These are phyloP conservation scores for Ceyx margarethae DNA, from an alignment of 2,113 vertebrate genomes.

Conservation along the genomic window DNA sequence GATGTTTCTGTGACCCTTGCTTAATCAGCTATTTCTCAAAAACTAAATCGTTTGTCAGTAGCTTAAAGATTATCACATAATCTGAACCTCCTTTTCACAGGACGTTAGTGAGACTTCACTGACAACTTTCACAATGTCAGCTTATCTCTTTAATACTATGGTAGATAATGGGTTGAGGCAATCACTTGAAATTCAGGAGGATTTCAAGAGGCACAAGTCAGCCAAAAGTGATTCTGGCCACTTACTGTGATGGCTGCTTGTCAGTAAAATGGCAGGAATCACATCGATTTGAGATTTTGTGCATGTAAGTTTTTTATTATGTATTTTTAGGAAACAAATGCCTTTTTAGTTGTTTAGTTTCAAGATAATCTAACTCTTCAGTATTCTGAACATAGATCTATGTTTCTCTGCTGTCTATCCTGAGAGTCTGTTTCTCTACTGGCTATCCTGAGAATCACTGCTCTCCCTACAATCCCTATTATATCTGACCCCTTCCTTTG, in stretches of 20 bases:
- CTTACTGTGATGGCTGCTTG: neutral
- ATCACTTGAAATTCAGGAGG: slow-evolving; percentile 1
- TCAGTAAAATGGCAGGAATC: neutral
- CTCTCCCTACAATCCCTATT: rapidly evolving
- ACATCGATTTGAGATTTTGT: neutral
- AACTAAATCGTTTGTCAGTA: slow-evolving; percentile 4
- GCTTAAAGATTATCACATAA: neutral
- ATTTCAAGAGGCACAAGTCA: neutral
- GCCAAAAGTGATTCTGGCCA: slow-evolving; percentile 38
- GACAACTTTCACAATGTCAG: neutral
- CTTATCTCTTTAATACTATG: neutral
- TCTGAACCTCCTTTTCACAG: neutral
- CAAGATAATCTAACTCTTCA: neutral
- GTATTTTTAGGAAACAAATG: neutral
- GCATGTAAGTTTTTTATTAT: neutral
- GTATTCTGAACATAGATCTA: neutral
- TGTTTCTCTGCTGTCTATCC: neutral
- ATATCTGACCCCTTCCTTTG: neutral
- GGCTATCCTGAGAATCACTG: neutral
- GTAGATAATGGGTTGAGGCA: neutral
- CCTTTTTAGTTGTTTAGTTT: neutral
- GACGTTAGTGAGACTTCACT: neutral
- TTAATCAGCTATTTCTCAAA: slow-evolving; percentile 34
- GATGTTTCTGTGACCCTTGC: neutral
- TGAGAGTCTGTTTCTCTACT: neutral